Evolutionary conservation across 2,797 vertebrate genomes (phyloP).

Genomic region (Cossypha polioptera): DNA sequence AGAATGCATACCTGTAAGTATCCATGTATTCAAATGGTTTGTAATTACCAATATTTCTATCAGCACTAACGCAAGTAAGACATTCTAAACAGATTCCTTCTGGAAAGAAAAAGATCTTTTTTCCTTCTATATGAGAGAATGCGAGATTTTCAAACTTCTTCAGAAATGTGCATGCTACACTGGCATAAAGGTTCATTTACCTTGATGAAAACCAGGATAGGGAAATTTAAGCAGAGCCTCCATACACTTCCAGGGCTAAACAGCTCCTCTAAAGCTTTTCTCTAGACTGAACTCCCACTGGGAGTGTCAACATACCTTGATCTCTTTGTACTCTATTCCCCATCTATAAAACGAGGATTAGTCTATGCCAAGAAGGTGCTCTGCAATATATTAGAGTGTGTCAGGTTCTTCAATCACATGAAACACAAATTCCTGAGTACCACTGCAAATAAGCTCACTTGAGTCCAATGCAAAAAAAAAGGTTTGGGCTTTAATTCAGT

Average conservation of each 20-base stretch:
- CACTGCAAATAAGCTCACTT: background rate
- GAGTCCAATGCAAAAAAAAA: background rate
- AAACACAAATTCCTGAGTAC: background rate
- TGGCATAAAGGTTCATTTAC: background rate
- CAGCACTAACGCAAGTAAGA: conserved; percentile 23
- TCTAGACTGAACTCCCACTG: conserved; percentile 38
- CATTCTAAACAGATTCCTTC: background rate
- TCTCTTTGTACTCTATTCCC: conserved; percentile 39
- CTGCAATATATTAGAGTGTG: conserved; percentile 31
- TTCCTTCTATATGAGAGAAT: background rate
- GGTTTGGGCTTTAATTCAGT: background rate
- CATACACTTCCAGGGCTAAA: background rate
- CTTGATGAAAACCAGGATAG: conserved; percentile 46
- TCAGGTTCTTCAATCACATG: conserved; percentile 29
- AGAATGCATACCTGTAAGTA: background rate
- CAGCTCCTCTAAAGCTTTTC: conserved; percentile 49
- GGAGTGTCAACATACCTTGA: conserved; percentile 46
- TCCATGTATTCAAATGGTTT: background rate
- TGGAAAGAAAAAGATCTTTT: background rate
- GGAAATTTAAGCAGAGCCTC: conserved; percentile 14
- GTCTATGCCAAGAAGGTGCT: conserved; percentile 37
- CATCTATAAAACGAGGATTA: conserved; percentile 43
- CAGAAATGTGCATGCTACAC: background rate
- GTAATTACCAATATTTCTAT: conserved; percentile 2
- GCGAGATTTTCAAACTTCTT: background rate